Conservation (phyloP, 2,888 invertebrate species). For the Zhengitettix transpicula region DNA sequence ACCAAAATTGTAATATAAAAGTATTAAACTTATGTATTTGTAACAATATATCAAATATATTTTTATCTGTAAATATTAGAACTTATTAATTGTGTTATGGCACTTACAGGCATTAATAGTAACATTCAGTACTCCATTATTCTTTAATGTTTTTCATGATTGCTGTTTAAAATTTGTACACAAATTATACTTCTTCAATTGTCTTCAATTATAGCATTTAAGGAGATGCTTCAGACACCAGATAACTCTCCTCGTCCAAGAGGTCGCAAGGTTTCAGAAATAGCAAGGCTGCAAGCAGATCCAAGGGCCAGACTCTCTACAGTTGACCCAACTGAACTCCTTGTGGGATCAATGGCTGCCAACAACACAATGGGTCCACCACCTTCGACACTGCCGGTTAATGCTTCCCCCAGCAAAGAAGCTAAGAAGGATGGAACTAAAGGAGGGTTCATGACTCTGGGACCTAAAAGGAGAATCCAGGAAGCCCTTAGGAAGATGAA, state of each 20-base stretch:
- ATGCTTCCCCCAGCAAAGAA: conserved; percentile 49
- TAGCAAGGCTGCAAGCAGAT: conserved; percentile 34
- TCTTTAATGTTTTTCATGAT: too few relatives aligned
- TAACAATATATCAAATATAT: too few relatives aligned
- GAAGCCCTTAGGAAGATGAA: conserved; percentile 81
- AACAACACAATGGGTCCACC: conserved; percentile 5
- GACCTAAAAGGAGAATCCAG: conserved; percentile 67
- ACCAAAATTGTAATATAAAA: too few relatives aligned
- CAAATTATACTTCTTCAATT: neutral
- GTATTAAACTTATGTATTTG: too few relatives aligned
- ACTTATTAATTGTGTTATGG: too few relatives aligned
- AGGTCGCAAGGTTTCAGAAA: conserved; percentile 35
- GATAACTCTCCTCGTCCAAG: conserved; percentile 68
- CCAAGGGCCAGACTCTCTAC: conserved; percentile 64
- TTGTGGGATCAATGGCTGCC: neutral
- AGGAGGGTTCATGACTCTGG: conserved; percentile 71
- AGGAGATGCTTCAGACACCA: conserved; percentile 55
- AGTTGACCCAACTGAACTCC: conserved; percentile 37
- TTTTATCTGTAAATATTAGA: too few relatives aligned
- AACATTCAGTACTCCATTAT: too few relatives aligned
- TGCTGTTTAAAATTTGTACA: neutral
- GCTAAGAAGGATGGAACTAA: conserved; percentile 17
- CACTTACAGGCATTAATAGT: too few relatives aligned
- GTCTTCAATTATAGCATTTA: conserved; percentile 34
- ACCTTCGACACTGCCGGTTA: conserved; percentile 17